These are phyloP conservation scores for Tiphia femorata DNA, from an alignment of 2,888 invertebrate species.

Conservation along the genomic window DNA sequence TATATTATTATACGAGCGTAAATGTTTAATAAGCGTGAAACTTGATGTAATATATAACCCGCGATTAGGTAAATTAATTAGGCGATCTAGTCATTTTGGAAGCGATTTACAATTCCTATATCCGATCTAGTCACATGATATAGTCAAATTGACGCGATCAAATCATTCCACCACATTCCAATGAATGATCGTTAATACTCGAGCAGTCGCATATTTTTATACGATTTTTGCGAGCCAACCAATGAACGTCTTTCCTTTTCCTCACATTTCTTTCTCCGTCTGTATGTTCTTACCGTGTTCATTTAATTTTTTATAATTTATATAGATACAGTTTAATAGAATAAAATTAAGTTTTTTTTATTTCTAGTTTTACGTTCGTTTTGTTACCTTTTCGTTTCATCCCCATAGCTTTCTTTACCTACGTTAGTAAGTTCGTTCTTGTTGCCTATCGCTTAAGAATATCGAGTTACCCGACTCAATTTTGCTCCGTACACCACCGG, in stretches of 20 bases:
- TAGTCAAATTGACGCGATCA: constrained; percentile 1
- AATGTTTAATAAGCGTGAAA: constrained; percentile 23
- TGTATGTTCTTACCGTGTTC: constrained; percentile 11
- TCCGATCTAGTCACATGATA: constrained; percentile 41
- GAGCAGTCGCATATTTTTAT: constrained; percentile 37
- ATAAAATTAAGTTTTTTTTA: no score
- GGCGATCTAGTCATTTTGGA: constrained; percentile 60
- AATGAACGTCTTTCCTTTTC: constrained; percentile 6
- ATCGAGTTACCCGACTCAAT: constrained; percentile 37
- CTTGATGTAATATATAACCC: constrained; percentile 22
- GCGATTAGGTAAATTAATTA: constrained; percentile 39
- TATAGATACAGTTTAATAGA: no score
- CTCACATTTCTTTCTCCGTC: background rate
- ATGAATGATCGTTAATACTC: constrained; percentile 29
- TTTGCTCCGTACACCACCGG: constrained; percentile 19
- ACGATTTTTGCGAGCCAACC: constrained; percentile 27
- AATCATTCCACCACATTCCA: constrained; percentile 11
- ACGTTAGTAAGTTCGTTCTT: constrained; percentile 15
- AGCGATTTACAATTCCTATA: constrained; percentile 54
- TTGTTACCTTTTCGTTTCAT: no score
- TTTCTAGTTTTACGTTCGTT: no score
- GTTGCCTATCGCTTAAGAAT: constrained; percentile 23
- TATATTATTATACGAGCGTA: constrained; percentile 39
- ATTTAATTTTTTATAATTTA: no score
- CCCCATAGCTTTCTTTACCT: no score